phyloP scores from a whole-genome alignment of 2,113 vertebrate species.

The Callipepla californica region DNA sequence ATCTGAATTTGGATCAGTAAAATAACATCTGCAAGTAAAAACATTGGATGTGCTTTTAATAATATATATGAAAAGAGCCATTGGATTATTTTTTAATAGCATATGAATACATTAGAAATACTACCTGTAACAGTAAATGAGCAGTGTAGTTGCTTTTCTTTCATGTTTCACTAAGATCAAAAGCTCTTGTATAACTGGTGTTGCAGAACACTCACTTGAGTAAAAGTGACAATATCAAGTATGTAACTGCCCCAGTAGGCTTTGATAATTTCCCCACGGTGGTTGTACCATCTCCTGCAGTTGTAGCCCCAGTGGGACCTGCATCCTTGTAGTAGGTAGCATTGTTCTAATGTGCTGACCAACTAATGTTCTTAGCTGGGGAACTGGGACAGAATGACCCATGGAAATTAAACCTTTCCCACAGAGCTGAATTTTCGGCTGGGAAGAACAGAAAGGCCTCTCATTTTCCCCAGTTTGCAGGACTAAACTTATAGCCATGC shows the following conservation, averaged over 20 bases:
- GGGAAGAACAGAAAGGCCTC: not conserved
- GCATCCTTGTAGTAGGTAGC: not conserved
- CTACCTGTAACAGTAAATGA: not conserved
- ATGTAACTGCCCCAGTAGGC: not conserved
- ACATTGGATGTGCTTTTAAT: not conserved
- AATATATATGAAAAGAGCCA: not conserved
- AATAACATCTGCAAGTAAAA: not conserved
- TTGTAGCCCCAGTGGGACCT: not conserved
- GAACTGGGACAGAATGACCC: fast-evolving
- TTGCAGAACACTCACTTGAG: not conserved
- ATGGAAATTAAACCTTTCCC: not conserved
- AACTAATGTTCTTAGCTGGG: not conserved
- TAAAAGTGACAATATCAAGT: not conserved
- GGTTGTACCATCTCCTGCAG: not conserved
- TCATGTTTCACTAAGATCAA: not conserved
- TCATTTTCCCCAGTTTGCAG: not conserved
- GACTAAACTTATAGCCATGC: not conserved
- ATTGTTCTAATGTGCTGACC: not conserved
- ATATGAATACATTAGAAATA: not conserved
- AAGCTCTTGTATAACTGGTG: not conserved
- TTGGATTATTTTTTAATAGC: not conserved
- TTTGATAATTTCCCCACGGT: not conserved
- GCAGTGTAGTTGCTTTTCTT: not conserved
- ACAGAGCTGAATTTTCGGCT: not conserved
- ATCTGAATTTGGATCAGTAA: not conserved